These are phyloP conservation scores for Phyto melanocephala DNA, from an alignment of 2,888 invertebrate genomes.

Conservation along the genomic window DNA sequence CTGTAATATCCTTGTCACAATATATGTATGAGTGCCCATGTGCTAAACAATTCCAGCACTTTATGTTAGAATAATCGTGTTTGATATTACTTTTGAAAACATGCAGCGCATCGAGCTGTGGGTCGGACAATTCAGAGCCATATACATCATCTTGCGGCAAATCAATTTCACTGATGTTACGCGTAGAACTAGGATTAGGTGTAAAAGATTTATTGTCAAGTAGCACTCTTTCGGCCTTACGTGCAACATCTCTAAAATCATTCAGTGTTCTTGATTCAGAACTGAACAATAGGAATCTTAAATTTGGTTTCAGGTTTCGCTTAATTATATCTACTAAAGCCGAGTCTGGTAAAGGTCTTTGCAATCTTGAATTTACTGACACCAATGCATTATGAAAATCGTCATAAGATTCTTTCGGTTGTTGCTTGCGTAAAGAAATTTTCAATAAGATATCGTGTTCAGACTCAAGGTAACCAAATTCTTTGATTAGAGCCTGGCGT, in stretches of 20 bases:
- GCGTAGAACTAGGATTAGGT: not conserved
- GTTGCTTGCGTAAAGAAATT: constrained; percentile 10
- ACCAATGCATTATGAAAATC: constrained; percentile 13
- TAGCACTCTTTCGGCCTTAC: constrained; percentile 15
- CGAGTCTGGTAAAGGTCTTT: constrained; percentile 6
- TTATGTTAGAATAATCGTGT: not conserved
- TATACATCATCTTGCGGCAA: not conserved
- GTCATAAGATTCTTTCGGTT: constrained; percentile 17
- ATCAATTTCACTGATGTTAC: not conserved
- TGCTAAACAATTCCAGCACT: not conserved
- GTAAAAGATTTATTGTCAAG: not conserved
- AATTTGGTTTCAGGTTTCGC: constrained; percentile 15
- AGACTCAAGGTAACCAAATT: constrained; percentile 7
- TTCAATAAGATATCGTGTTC: constrained; percentile 22
- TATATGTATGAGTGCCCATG: not conserved
- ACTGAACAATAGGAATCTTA: constrained; percentile 15
- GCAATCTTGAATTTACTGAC: constrained; percentile 7
- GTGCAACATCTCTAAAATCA: constrained; percentile 18
- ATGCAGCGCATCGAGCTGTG: not conserved
- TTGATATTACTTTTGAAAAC: not conserved
- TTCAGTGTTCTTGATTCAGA: not conserved
- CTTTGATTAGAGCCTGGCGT: not conserved
- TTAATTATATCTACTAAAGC: constrained; percentile 17
- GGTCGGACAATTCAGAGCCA: not conserved
- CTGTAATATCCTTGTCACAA: too few species aligned